Evolutionary conservation across 2,113 vertebrate species (phyloP).

Genomic region (Tyto alba): DNA sequence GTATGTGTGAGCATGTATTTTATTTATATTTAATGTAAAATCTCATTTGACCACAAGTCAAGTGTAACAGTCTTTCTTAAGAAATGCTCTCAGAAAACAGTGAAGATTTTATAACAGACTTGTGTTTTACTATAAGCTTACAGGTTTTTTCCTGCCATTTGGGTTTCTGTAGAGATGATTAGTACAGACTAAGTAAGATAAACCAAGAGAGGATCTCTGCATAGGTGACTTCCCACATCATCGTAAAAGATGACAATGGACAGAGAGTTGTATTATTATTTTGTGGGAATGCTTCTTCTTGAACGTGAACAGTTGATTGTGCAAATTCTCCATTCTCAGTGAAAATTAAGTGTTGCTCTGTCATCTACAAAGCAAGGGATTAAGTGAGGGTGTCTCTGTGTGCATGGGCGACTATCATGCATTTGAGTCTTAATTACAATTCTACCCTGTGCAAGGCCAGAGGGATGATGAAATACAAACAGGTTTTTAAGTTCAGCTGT

Average conservation of each 20-base stretch:
- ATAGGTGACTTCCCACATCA: background rate
- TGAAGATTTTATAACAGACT: background rate
- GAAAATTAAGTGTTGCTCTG: background rate
- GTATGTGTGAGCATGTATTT: too few relatives aligned
- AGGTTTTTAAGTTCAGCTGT: background rate
- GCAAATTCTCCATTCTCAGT: background rate
- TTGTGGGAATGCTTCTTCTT: background rate
- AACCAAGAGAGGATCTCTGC: background rate
- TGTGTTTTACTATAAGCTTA: background rate
- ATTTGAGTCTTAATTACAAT: background rate
- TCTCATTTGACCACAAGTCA: background rate
- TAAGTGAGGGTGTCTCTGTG: background rate
- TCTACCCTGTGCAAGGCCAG: background rate
- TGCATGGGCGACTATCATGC: rapidly evolving
- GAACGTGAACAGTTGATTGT: background rate
- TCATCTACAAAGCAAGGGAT: background rate
- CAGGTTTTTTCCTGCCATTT: background rate
- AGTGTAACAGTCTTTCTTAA: background rate
- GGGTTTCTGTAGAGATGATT: background rate
- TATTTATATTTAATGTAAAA: background rate
- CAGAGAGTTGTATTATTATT: background rate
- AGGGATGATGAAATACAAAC: background rate
- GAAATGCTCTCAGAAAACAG: background rate
- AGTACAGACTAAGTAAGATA: background rate
- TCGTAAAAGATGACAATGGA: background rate